A percentile compares a stretch with the other conserved stretches of the same genome.
phyloP scores from a whole-genome alignment of 53 echinoderm and acorn worm genomes.

The Glandiceps talaboti region DNA sequence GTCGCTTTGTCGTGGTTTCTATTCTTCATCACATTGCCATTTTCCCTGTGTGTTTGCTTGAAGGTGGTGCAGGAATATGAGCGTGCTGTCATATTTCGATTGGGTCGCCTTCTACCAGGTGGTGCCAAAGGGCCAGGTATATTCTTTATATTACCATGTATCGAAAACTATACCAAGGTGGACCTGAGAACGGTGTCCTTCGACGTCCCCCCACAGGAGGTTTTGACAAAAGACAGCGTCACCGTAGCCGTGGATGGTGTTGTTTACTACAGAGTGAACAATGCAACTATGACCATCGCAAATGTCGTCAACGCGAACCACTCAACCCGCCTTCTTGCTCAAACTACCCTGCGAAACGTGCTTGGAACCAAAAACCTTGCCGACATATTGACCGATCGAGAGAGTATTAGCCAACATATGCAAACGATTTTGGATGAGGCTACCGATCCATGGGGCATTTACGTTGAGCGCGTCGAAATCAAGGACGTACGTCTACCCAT shows the following conservation, averaged over 20 bases:
- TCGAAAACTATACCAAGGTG: conserved; percentile 62
- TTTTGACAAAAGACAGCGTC: conserved; percentile 80
- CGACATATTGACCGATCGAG: too few species aligned
- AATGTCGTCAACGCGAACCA: conserved; percentile 90
- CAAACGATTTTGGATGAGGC: too few species aligned
- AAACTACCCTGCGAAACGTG: conserved; percentile 91
- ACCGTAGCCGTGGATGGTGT: conserved; percentile 96
- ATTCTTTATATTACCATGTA: conserved; percentile 60
- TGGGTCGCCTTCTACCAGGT: conserved; percentile 60
- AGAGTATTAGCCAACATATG: too few species aligned
- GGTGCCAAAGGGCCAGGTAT: conserved; percentile 82
- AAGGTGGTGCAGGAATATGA: conserved; percentile 81
- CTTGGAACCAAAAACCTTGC: conserved; percentile 81
- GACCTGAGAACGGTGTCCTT: conserved; percentile 60
- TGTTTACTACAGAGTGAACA: conserved; percentile 90
- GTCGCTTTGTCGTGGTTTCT: conserved; percentile 58
- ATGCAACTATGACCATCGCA: conserved; percentile 79
- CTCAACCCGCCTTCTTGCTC: conserved; percentile 86
- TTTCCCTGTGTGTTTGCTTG: conserved; percentile 87
- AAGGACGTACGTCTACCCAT: too few species aligned
- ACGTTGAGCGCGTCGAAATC: too few species aligned
- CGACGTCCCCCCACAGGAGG: conserved; percentile 68
- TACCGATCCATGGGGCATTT: too few species aligned
- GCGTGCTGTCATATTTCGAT: conserved; percentile 60
- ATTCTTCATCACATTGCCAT: conserved; percentile 61